Conservation (phyloP, 1,140 invertebrate genomes). For the Pemphigus obesinymphae region DNA sequence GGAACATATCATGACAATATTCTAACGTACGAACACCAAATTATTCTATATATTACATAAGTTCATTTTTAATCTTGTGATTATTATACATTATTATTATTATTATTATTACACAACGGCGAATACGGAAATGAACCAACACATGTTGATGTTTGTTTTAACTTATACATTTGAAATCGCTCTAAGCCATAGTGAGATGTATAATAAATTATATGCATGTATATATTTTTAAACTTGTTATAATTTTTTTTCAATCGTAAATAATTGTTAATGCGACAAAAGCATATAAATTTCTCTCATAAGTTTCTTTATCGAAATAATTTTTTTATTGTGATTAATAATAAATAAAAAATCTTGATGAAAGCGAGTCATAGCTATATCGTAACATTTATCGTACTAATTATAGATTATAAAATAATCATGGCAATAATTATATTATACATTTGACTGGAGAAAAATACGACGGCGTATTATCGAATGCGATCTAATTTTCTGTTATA, state of each 20-base stretch:
- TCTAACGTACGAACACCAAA: neutral
- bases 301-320: neutral
- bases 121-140: neutral
- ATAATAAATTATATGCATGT: neutral
- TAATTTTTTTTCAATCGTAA: too few species aligned
- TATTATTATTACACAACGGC: neutral
- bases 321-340: neutral
- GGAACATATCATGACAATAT: neutral
- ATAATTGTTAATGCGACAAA: too few species aligned
- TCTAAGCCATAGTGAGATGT: neutral
- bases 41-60: neutral
- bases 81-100: too few species aligned
- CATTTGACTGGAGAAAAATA: too few species aligned
- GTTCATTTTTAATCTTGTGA: neutral
- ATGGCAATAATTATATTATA: neutral
- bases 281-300: too few species aligned
- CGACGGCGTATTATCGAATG: neutral
- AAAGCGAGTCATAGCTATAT: neutral
- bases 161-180: neutral
- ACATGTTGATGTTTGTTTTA: neutral
- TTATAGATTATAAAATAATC: neutral
- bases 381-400: neutral
- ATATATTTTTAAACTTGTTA: neutral
- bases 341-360: neutral
- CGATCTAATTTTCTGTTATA: neutral